phyloP scores from a whole-genome alignment of 2,888 invertebrate species.

The Stramonita haemastoma region DNA sequence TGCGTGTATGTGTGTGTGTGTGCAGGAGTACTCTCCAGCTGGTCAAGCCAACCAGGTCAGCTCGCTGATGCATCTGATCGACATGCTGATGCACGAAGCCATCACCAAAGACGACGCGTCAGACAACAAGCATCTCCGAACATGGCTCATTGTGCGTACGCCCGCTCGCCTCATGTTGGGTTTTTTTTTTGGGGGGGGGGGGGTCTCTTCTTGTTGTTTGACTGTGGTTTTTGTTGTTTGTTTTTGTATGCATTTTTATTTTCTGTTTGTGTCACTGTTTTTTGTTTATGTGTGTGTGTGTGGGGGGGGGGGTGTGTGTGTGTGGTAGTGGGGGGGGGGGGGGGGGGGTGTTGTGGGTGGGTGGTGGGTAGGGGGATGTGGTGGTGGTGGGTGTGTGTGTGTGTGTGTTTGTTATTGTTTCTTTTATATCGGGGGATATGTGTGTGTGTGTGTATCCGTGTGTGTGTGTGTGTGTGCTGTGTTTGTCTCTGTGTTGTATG shows the following conservation, averaged over 20 bases:
- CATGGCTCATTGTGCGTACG: conserved; percentile 79
- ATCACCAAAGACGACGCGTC: conserved; percentile 71
- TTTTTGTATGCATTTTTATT: background rate
- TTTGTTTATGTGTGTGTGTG: background rate
- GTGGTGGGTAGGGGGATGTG: background rate
- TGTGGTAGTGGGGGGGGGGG: background rate
- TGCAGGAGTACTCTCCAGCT: conserved; percentile 68
- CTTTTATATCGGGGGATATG: too few relatives aligned
- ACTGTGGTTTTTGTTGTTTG: background rate
- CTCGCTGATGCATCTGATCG: conserved; percentile 86
- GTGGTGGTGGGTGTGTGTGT: background rate
- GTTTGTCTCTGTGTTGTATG: background rate
- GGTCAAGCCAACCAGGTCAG: conserved; percentile 80
- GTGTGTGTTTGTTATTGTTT: background rate
- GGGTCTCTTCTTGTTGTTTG: background rate
- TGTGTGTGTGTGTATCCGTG: background rate
- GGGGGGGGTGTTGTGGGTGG: background rate
- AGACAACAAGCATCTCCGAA: conserved; percentile 84
- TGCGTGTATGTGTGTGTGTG: background rate
- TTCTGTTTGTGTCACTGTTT: background rate
- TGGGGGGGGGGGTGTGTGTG: background rate
- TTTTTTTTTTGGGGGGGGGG: background rate
- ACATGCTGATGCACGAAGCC: conserved; percentile 86
- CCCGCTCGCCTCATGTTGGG: background rate
- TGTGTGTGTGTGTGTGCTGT: background rate